Percentiles rank a stretch among this genome's conserved stretches.
These are phyloP conservation scores for Sitodiplosis mosellana DNA, from an alignment of 1,140 invertebrate species.

Conservation along the genomic window DNA sequence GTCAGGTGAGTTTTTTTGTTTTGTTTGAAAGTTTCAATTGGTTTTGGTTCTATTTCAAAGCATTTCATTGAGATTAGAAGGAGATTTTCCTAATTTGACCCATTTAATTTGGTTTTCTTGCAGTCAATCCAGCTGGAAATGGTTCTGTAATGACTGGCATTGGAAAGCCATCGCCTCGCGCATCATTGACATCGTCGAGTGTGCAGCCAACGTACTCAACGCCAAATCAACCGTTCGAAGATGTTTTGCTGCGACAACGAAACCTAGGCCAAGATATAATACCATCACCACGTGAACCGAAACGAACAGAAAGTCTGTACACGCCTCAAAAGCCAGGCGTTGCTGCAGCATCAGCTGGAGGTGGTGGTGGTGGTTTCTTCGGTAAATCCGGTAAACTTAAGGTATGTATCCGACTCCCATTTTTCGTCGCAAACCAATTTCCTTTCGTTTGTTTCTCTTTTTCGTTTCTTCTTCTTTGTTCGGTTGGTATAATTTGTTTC, in stretches of 20 bases:
- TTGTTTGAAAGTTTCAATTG: too few relatives aligned
- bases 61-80: constrained; percentile 15
- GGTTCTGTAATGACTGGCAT: constrained; percentile 26
- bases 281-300: constrained; percentile 63
- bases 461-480: background rate
- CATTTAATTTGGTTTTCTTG: background rate
- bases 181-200: constrained; percentile 4
- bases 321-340: constrained; percentile 33
- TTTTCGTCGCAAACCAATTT: too few relatives aligned
- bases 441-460: too few relatives aligned
- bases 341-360: constrained; percentile 26
- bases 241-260: constrained; percentile 55
- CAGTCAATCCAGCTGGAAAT: constrained; percentile 21
- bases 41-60: too few relatives aligned
- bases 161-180: constrained; percentile 21
- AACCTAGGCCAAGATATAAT: constrained; percentile 72
- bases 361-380: constrained; percentile 25
- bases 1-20: constrained; percentile 11
- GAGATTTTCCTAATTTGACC: background rate
- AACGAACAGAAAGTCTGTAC: constrained; percentile 71
- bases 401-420: constrained; percentile 12
- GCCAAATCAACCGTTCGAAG: constrained; percentile 48
- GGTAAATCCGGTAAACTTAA: constrained; percentile 24
- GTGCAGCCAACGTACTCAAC: constrained; percentile 9
- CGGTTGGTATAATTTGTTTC: background rate